Conservation (phyloP, 1,140 invertebrate genomes). For the Vollenhovia emeryi region DNA sequence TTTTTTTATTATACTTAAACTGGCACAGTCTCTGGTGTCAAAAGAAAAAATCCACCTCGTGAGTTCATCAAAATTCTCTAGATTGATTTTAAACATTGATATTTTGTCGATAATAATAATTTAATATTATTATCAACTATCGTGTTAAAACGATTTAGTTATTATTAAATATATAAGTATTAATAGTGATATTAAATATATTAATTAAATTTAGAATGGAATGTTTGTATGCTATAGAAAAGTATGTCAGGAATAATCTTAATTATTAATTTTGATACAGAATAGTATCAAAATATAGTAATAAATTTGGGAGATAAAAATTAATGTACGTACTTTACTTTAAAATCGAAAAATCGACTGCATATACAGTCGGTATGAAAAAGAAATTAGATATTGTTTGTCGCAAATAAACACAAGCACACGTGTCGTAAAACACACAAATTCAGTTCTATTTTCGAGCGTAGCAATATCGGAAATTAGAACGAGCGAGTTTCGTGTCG, state of each 20-base stretch:
- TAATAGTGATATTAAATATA: background rate
- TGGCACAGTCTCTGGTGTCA: background rate
- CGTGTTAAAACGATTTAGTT: background rate
- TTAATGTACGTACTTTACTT: background rate
- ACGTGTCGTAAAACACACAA: background rate
- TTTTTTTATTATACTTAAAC: background rate
- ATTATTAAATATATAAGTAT: background rate
- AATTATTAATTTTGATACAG: no score
- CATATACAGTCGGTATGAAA: no score
- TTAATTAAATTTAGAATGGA: no score
- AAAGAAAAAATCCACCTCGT: background rate
- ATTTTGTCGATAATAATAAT: no score
- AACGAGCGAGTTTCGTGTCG: background rate
- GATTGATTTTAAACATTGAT: background rate
- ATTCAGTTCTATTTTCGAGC: background rate
- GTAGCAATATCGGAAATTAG: background rate
- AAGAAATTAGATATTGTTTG: background rate
- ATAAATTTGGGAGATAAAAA: background rate
- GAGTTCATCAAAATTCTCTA: background rate
- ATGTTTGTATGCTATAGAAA: no score
- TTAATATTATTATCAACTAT: no score
- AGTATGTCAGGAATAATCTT: no score
- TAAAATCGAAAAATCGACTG: background rate
- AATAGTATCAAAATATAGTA: no score
- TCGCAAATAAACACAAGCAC: background rate